phyloP scores from a whole-genome alignment of 2,888 invertebrate species.

The Leptothorax acervorum region DNA sequence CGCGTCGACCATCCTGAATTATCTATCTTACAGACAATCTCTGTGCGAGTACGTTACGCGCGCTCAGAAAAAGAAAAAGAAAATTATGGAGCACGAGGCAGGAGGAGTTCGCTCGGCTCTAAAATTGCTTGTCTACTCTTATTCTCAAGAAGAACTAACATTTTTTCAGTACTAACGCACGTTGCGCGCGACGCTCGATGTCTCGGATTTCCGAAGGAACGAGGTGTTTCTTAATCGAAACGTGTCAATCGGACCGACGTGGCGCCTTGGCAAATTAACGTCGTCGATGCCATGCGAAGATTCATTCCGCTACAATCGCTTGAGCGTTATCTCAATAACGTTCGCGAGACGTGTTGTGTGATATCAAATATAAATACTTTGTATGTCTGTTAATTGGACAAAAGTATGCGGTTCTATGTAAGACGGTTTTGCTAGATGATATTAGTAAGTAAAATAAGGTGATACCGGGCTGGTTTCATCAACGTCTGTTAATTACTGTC shows the following conservation, averaged over 20 bases:
- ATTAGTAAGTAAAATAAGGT: not conserved
- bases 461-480: not conserved
- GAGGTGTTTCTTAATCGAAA: constrained; percentile 21
- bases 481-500: not conserved
- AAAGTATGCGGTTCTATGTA: constrained; percentile 1
- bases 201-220: constrained; percentile 40
- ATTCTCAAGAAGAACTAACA: constrained; percentile 54
- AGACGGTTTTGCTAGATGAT: not conserved
- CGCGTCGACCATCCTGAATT: constrained; percentile 46
- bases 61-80: not conserved
- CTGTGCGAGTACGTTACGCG: constrained; percentile 38
- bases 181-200: constrained; percentile 72
- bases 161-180: constrained; percentile 33
- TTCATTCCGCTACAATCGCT: not conserved
- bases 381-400: constrained; percentile 2
- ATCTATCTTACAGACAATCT: constrained; percentile 40
- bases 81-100: constrained; percentile 2
- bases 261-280: constrained; percentile 31
- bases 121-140: constrained; percentile 62
- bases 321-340: not conserved
- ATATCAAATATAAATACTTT: constrained; percentile 40
- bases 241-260: constrained; percentile 47
- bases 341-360: not conserved
- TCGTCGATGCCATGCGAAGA: not conserved
- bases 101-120: constrained; percentile 30